phyloP scores from a whole-genome alignment of 2,113 vertebrate genomes.

The Toxostoma redivivum region DNA sequence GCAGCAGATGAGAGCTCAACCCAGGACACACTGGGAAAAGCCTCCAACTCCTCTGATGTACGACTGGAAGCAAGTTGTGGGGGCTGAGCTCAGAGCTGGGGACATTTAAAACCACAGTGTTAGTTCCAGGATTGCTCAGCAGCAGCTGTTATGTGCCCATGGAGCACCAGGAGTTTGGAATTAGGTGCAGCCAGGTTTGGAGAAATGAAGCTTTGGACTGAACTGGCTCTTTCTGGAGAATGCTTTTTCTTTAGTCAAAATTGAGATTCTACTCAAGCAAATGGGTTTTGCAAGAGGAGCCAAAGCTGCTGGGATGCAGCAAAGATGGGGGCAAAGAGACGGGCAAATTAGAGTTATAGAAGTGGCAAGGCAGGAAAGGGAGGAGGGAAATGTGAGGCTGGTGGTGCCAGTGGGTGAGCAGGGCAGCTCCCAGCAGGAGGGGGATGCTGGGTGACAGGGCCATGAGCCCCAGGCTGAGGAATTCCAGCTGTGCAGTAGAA shows the following conservation, averaged over 20 bases:
- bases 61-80: background rate
- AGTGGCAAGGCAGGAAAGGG: background rate
- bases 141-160: accelerated
- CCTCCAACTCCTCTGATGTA: background rate
- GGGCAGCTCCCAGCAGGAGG: background rate
- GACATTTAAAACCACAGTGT: background rate
- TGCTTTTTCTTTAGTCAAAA: background rate
- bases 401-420: background rate
- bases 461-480: background rate
- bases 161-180: background rate
- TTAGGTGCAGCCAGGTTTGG: background rate
- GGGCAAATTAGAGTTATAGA: background rate
- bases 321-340: background rate
- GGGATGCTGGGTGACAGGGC: background rate
- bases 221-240: background rate
- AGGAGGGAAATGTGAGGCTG: background rate
- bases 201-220: background rate
- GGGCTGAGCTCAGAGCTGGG: background rate
- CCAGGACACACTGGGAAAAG: background rate
- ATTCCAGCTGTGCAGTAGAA: background rate
- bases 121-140: background rate
- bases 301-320: background rate
- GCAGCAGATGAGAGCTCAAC: background rate
- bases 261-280: background rate
- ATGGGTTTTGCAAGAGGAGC: background rate